Evolutionary conservation across 2,113 vertebrate genomes (phyloP).

Genomic region (Erythrolamprus reginae): DNA sequence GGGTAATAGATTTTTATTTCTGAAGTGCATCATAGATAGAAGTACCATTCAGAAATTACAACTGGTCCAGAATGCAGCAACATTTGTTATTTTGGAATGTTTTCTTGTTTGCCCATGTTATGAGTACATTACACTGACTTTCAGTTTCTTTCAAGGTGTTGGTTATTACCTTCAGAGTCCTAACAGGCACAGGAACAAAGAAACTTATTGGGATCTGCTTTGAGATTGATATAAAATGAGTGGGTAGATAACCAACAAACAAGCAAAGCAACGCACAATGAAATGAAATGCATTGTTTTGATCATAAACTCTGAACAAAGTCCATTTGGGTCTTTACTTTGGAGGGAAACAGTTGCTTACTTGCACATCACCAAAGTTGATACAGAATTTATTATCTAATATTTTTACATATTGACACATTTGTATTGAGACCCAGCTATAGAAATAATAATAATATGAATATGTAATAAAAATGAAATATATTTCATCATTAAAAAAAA

Average conservation of each 20-base stretch:
- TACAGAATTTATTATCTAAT: not conserved
- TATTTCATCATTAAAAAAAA: conserved; percentile 32
- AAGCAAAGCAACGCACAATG: no score
- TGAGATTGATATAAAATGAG: not conserved
- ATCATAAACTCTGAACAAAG: not conserved
- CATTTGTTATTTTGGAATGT: not conserved
- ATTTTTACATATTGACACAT: not conserved
- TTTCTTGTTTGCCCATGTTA: not conserved
- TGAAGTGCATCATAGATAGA: not conserved
- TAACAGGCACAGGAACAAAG: not conserved
- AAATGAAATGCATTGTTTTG: no score
- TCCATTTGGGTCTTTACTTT: not conserved
- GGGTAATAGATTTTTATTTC: not conserved
- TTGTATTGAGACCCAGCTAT: not conserved
- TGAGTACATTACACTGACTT: not conserved
- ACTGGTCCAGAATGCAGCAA: not conserved
- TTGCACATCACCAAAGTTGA: not conserved
- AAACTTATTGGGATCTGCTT: not conserved
- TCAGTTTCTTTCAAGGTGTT: not conserved
- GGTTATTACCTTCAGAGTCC: not conserved
- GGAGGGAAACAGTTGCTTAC: not conserved
- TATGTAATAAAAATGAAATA: conserved; percentile 49
- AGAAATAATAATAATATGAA: not conserved
- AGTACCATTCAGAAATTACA: not conserved
- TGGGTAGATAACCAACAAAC: no score